These are phyloP conservation scores for Anabacerthia variegaticeps DNA, from an alignment of 2,797 vertebrate genomes.

Conservation along the genomic window DNA sequence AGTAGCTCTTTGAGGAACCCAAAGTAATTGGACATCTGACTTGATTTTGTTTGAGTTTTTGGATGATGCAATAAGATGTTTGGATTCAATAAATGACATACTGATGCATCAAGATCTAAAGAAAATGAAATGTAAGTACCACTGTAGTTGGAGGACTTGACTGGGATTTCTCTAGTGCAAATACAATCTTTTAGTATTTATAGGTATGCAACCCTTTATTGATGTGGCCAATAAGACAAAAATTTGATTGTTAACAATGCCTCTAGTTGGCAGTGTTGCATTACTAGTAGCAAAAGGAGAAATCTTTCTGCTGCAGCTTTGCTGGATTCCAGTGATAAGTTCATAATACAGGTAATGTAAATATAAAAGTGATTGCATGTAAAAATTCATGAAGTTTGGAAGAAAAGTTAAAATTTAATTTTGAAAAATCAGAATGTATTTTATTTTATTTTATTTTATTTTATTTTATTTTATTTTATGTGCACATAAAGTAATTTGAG, in stretches of 20 bases:
- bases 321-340: background rate
- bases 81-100: background rate
- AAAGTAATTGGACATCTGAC: background rate
- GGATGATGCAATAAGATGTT: background rate
- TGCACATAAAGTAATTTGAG: constrained; percentile 19
- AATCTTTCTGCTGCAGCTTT: background rate
- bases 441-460: background rate
- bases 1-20: background rate
- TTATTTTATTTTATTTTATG: background rate
- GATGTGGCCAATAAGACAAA: background rate
- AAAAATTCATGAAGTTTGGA: background rate
- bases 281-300: background rate
- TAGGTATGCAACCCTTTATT: background rate
- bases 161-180: background rate
- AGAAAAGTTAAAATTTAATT: background rate
- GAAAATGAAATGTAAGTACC: background rate
- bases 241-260: background rate
- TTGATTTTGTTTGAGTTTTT: background rate
- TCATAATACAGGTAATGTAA: background rate
- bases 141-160: background rate
- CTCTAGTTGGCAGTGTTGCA: constrained; percentile 64
- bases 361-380: background rate
- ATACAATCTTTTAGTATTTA: background rate
- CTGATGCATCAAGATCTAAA: background rate
- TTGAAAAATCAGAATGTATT: background rate